A percentile compares a stretch with the other conserved stretches of the same genome.
Evolutionary conservation across 2,888 invertebrate species (phyloP).

Genomic region (Chirona hameri): DNA sequence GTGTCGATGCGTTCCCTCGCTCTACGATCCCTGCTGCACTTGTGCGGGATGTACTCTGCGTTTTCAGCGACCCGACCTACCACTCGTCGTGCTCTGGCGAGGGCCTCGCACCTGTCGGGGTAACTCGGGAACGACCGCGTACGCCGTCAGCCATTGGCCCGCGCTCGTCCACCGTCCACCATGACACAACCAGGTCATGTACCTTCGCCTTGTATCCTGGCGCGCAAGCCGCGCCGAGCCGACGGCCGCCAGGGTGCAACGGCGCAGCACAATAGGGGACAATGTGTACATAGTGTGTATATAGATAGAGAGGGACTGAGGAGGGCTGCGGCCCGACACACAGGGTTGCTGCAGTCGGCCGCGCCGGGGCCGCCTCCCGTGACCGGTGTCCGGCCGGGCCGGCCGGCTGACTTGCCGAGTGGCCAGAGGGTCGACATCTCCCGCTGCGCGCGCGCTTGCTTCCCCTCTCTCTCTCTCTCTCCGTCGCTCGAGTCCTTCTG

Average conservation of each 20-base stretch:
- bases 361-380: too few relatives aligned
- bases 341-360: background rate
- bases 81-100: constrained; percentile 69
- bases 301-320: too few relatives aligned
- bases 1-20: too few relatives aligned
- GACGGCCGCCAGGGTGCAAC: background rate
- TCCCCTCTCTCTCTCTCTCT: background rate
- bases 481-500: background rate
- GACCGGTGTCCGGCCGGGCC: background rate
- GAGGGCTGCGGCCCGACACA: background rate
- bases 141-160: constrained; percentile 97
- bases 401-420: background rate
- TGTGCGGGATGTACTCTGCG: background rate
- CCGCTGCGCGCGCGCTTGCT: background rate
- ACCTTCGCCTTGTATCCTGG: constrained; percentile 96
- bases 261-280: background rate
- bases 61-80: constrained; percentile 27
- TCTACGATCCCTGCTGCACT: background rate
- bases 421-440: too few relatives aligned
- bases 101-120: constrained; percentile 95
- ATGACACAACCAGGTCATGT: constrained; percentile 99
- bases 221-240: too few relatives aligned
- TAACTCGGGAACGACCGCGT: constrained; percentile 93
- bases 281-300: constrained; percentile 26
- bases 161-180: constrained; percentile 97